These are phyloP conservation scores for Orchesella flavescens DNA, from an alignment of 2,888 invertebrate genomes.

Conservation along the genomic window DNA sequence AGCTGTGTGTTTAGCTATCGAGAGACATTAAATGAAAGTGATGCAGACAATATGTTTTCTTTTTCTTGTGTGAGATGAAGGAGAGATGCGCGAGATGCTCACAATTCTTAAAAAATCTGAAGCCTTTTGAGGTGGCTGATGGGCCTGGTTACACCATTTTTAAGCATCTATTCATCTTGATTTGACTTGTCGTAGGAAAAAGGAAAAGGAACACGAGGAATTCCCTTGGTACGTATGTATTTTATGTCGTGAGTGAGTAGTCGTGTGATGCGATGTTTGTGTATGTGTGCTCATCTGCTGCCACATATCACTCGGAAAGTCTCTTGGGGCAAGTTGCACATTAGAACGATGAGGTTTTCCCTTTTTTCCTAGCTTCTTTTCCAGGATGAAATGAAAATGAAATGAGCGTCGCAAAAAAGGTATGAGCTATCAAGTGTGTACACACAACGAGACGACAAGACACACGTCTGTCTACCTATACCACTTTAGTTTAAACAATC, in stretches of 20 bases:
- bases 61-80: background rate
- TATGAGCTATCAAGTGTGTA: background rate
- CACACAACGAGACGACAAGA: background rate
- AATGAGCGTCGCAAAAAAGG: background rate
- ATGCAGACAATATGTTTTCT: background rate
- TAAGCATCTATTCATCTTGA: conserved; percentile 54
- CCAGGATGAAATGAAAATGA: background rate
- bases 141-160: background rate
- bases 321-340: conserved; percentile 53
- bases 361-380: background rate
- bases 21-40: background rate
- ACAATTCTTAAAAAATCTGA: background rate
- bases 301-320: conserved; percentile 31
- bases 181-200: conserved; percentile 46
- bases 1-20: background rate
- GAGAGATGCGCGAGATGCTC: background rate
- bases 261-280: conserved; percentile 1
- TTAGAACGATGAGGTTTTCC: conserved; percentile 46
- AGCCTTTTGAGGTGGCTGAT: background rate
- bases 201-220: background rate
- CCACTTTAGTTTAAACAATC: background rate
- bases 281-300: conserved; percentile 47
- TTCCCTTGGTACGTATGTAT: background rate
- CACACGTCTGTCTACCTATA: background rate
- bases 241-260: background rate